These are phyloP conservation scores for Malachius bipustulatus DNA, from an alignment of 2,888 invertebrate species.

Conservation along the genomic window DNA sequence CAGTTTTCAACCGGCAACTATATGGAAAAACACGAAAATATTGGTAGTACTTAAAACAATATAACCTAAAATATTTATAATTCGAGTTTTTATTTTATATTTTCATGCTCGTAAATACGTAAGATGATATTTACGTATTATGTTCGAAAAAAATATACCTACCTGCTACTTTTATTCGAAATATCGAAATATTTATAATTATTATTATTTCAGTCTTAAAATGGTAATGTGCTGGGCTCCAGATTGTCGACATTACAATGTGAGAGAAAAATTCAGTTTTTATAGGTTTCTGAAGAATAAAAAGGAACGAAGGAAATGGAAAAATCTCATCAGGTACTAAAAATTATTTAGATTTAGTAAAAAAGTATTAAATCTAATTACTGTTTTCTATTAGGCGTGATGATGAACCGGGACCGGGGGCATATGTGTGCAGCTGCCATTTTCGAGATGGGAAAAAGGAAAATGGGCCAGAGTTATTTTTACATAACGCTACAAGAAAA, in stretches of 20 bases:
- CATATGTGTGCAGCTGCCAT: slow-evolving; percentile 9
- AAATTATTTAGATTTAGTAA: slow-evolving; percentile 2
- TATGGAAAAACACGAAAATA: no score
- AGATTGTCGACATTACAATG: slow-evolving; percentile 9
- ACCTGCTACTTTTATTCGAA: no score
- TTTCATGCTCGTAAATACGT: no score
- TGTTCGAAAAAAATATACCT: no score
- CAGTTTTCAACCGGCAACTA: no score
- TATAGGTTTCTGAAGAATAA: slow-evolving; percentile 8
- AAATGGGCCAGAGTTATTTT: slow-evolving; percentile 9
- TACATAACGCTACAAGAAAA: slow-evolving; percentile 1
- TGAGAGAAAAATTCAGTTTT: slow-evolving; percentile 5
- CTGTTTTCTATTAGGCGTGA: slow-evolving; percentile 7
- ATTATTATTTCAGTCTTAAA: slow-evolving; percentile 7
- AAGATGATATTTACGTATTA: no score
- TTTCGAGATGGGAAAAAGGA: slow-evolving; percentile 10
- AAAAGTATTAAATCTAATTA: not conserved
- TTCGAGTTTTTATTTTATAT: no score
- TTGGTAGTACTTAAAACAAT: no score
- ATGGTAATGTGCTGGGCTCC: slow-evolving; percentile 10
- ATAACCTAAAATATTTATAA: no score
- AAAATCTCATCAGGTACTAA: slow-evolving; percentile 5
- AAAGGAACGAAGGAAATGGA: slow-evolving; percentile 7
- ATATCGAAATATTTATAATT: no score
- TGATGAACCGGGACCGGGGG: slow-evolving; percentile 8